A percentile compares a stretch with the other conserved stretches of the same genome.
Conservation (phyloP, 2,888 invertebrate genomes). For the Caenorhabditis afra region DNA sequence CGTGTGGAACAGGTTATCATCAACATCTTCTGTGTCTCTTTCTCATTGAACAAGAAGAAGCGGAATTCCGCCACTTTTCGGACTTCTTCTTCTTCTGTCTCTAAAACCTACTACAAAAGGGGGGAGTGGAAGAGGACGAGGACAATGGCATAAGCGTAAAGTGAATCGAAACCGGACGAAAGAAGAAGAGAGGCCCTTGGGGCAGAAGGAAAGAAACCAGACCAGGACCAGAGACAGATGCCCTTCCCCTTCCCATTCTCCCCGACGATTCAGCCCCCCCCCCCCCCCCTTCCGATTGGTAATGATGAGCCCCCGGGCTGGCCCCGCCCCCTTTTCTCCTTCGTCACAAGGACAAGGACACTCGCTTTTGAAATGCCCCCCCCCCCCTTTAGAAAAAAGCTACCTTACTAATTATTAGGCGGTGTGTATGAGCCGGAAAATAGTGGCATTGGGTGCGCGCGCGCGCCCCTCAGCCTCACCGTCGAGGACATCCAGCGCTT, state of each 20-base stretch:
- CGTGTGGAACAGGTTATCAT: too few species aligned
- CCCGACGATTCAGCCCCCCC: too few species aligned
- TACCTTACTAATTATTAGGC: slow-evolving; percentile 48
- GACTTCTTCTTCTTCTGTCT: too few species aligned
- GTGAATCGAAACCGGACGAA: slow-evolving; percentile 51
- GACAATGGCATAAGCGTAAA: slow-evolving; percentile 54
- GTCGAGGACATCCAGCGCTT: slow-evolving; percentile 6
- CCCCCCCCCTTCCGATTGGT: too few species aligned
- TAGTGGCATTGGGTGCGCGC: neutral
- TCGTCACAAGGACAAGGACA: slow-evolving; percentile 45
- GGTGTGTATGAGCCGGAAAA: slow-evolving; percentile 55
- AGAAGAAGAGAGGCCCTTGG: neutral
- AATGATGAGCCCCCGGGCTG: neutral
- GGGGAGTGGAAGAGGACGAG: slow-evolving; percentile 15
- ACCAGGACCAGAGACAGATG: too few species aligned
- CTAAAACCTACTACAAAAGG: neutral
- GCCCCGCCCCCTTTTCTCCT: too few species aligned
- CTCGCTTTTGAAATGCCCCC: neutral
- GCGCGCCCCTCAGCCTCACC: too few species aligned
- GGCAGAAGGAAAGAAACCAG: too few species aligned
- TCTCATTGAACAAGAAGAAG: too few species aligned
- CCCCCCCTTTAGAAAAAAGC: slow-evolving; percentile 20
- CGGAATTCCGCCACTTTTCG: too few species aligned
- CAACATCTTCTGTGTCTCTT: too few species aligned
- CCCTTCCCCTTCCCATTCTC: too few species aligned